Evolutionary conservation across 2,888 invertebrate species (phyloP).

Genomic region (Troides aeacus): DNA sequence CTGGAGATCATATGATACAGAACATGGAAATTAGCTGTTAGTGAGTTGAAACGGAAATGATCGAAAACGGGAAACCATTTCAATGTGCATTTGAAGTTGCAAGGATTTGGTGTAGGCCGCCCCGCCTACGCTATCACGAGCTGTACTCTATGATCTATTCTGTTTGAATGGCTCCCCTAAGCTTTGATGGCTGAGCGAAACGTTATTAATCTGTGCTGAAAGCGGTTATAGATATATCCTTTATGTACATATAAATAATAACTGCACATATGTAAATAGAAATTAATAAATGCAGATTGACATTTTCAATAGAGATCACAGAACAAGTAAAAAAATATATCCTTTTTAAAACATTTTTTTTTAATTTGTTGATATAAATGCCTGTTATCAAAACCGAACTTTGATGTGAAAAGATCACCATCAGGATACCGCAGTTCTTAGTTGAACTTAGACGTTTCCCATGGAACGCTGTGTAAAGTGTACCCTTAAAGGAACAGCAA

Average conservation of each 20-base stretch:
- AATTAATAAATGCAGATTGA: too few relatives aligned
- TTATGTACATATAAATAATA: neutral
- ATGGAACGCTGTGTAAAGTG: too few relatives aligned
- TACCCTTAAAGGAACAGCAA: too few relatives aligned
- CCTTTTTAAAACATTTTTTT: too few relatives aligned
- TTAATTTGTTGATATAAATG: too few relatives aligned
- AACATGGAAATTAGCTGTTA: slow-evolving; percentile 10
- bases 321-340: too few relatives aligned
- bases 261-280: too few relatives aligned
- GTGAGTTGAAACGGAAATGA: slow-evolving; percentile 11
- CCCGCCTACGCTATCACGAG: neutral
- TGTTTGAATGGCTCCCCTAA: neutral
- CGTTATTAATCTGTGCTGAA: neutral
- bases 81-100: neutral
- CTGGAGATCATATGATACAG: neutral
- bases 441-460: too few relatives aligned
- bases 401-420: too few relatives aligned
- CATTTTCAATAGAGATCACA: too few relatives aligned
- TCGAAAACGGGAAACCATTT: slow-evolving; percentile 18
- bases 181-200: neutral
- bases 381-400: too few relatives aligned
- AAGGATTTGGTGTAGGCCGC: neutral
- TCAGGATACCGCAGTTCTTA: too few relatives aligned
- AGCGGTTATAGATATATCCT: neutral
- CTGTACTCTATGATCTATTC: neutral